Percentiles rank a stretch among this genome's conserved stretches.
phyloP scores from a whole-genome alignment of 2,888 invertebrate species.

The Zelleria hepariella region DNA sequence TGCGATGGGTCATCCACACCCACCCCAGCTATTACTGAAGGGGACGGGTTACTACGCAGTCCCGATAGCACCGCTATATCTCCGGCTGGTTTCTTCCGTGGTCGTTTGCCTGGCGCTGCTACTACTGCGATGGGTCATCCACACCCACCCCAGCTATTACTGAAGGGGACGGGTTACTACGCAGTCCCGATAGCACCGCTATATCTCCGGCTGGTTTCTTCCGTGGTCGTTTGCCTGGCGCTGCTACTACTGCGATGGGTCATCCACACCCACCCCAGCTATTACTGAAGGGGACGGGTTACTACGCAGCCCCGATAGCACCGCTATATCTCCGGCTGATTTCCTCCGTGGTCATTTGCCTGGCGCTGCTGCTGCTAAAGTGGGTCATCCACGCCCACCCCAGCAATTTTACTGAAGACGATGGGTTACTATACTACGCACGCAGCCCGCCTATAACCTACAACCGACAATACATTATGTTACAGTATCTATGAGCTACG shows the following conservation, averaged over 20 bases:
- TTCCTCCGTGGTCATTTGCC: slow-evolving; percentile 18
- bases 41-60: no score
- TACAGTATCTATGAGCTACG: no score
- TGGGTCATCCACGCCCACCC: no score
- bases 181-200: no score
- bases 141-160: slow-evolving; percentile 19
- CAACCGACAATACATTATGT: no score
- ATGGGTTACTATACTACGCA: no score
- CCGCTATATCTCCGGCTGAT: slow-evolving; percentile 21
- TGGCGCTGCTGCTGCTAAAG: slow-evolving; percentile 32
- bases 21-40: slow-evolving; percentile 36
- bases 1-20: slow-evolving; percentile 55
- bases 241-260: slow-evolving; percentile 32
- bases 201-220: slow-evolving; percentile 18
- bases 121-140: slow-evolving; percentile 27
- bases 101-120: slow-evolving; percentile 43
- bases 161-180: no score
- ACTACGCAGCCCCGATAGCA: no score
- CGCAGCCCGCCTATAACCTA: no score
- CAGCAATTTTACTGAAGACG: no score
- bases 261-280: neutral
- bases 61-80: no score
- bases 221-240: slow-evolving; percentile 18
- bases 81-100: slow-evolving; percentile 20
- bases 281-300: neutral